Evolutionary conservation across 2,888 invertebrate species (phyloP), one percentile per base, ranked within the genome.

Genomic region (Lasioglossum pauxillum): DNA sequence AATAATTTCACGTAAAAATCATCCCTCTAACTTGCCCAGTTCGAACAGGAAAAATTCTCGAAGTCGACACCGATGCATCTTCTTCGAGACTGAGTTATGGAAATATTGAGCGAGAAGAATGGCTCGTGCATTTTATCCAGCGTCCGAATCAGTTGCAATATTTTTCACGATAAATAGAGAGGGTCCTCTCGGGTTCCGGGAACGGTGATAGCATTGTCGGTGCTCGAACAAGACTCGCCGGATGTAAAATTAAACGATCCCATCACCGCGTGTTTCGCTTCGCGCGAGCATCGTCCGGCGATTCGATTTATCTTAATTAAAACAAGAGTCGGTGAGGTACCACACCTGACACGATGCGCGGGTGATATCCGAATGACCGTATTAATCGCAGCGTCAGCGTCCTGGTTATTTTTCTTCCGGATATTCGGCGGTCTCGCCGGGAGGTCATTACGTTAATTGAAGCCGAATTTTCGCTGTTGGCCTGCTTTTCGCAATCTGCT

Each of bases 191-290:
- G 49, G 19, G 53, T 88, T 88, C 85, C 49, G 38, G 44, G 85
- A 83, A 88, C 53, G 78, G 60, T 57, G 80, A 78, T 87, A 83
- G 76, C 78, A 73, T 83, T 78, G 71, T 78, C 64, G 38, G 73
- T 16, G 46, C 46, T 8, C 74, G 71, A 76, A 75, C 71, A 76
- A 82, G 83, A 38, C 69, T 74, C 41, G 57, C 38, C 27, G 41
- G 38, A 79, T 60, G 60, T 78, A 44, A 82, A 81, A 79, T 87
- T 81, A 81, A 76, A 76, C 71, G 69, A 46, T 44, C 19, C 38
- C 38, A 38, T 38, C 5, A 1, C 41, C 49, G 31, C 3, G 31
- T 23, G 19, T 60, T 27, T 12, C 23, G 5, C 3, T 35, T 10
- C 23, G 38, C 69, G 10, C 38, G 35, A 57, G 27, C 14, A 8